Base-by-base conservation (phyloP, 1,140 invertebrate species). In the Orchesella cincta region DNA sequence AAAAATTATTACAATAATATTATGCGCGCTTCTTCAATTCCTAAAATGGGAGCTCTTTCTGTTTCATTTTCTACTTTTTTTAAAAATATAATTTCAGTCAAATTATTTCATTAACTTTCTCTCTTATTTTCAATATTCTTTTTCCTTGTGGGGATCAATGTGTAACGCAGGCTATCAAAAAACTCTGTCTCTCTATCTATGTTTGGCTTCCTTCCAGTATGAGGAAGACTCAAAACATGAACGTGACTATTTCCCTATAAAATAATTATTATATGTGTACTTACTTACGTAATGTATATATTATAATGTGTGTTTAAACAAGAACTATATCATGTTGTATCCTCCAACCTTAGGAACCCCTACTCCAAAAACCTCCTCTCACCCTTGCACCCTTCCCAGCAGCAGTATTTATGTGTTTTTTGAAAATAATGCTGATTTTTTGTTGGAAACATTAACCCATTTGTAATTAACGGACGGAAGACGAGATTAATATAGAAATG, bases 131-230 rank as follows among this genome's bases (percentile, higher is more conserved):
- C 20, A 8, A 20, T 8, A 46, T 12, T 12, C 39, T 57, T 23
- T 57, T 57, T 57, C 23, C 5, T n/a, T 57, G 52, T 57, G 52
- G 52, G 52, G 52, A 57, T 57, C 52, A 57, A 26, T 57, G 52
- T 57, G 52, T 57, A 46, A 46, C 8, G 20, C 8, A 12, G 20
- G 8, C 39, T 46, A 20, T 20, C 8, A 12, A 46, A 12, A 46
- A 46, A 46, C 39, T 46, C 8, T 12, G 39, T 12, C 8, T 46
- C 39, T 12, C 20, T 46, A 8, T 12, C 8, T 46, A 20, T 46
- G 39, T 46, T 46, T n/a, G 39, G 39, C 39, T 46, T 46, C 20
- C 8, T 20, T 46, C 39, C n/a, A n/a, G n/a, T n/a, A 20, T 46
- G 39, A 46, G 8, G 20, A 46, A 46, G 8, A 46, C 8, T 46